Base-by-base conservation (phyloP, 2,888 invertebrate genomes). In the Zygaena filipendulae region DNA sequence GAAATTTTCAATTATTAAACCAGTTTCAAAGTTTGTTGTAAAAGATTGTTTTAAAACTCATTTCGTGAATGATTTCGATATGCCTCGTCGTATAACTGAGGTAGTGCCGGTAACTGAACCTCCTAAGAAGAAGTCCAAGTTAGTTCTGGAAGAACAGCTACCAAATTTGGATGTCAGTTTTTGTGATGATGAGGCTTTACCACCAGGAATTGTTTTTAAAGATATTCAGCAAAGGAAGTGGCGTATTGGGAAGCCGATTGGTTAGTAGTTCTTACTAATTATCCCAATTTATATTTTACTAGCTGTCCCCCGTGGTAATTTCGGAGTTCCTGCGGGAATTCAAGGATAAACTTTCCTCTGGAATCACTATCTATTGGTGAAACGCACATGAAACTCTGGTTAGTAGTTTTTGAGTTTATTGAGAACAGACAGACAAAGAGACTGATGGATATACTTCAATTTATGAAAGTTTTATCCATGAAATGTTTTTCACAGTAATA, bases 221-320 rank as follows among this genome's bases (percentile, higher is more conserved):
- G 96, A 96, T 72, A 81, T 92, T 23, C 82, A 83, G 13, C 87
- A 89, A 45, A 91, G 90, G 51, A 83, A 88, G 57, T 97, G 97
- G 97, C 87, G 85, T 44, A 77, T 97, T 32, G 96, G 96, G 1
- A 86, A 88, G 52, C 85, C 91, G 3, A 88, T 97, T 47, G 97
- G 97, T 84, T 46, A 58, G 61, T 51, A 30, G 14, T 26, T 21
- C 10, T n/a, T n/a, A n/a, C n/a, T n/a, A n/a, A n/a, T n/a, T n/a
- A n/a, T n/a, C n/a, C n/a, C n/a, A n/a, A n/a, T n/a, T n/a, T n/a
- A n/a, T n/a, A n/a, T n/a, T n/a, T n/a, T n/a, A n/a, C n/a, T n/a
- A n/a, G n/a, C n/a, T n/a, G n/a, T n/a, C n/a, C n/a, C n/a, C n/a
- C n/a, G n/a, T n/a, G n/a, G n/a, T n/a, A n/a, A n/a, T n/a, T n/a